Percentiles rank a stretch among this genome's conserved stretches.
phyloP scores from a whole-genome alignment of 2,113 vertebrate species.

The Melanostigma gelatinosum region DNA sequence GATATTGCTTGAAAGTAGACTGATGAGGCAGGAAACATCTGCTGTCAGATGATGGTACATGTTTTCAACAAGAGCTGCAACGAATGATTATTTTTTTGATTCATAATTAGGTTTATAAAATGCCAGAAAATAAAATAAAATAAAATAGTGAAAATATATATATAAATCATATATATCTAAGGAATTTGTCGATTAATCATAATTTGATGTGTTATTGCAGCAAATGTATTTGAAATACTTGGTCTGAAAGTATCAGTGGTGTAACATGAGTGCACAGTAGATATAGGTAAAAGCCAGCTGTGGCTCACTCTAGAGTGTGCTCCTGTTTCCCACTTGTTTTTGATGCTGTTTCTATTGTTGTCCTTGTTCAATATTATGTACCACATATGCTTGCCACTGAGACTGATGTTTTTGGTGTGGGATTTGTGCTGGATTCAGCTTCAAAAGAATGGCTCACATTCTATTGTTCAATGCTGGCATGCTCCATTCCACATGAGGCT shows the following conservation, averaged over 20 bases:
- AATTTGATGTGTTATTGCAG: slow-evolving; percentile 20
- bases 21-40: slow-evolving; percentile 4
- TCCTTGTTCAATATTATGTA: slow-evolving; percentile 77
- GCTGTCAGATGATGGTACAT: neutral
- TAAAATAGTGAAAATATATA: neutral
- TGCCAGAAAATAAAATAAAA: neutral
- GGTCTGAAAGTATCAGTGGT: slow-evolving; percentile 32
- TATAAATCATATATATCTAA: no score
- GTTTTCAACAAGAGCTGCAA: neutral
- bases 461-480: slow-evolving; percentile 72
- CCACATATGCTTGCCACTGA: slow-evolving; percentile 76
- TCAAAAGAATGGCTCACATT: slow-evolving; percentile 75
- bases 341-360: slow-evolving; percentile 74
- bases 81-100: neutral
- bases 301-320: slow-evolving; percentile 46
- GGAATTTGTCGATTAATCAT: neutral
- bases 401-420: slow-evolving; percentile 72
- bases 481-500: slow-evolving; percentile 51
- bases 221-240: slow-evolving; percentile 18
- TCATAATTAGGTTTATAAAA: neutral
- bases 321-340: slow-evolving; percentile 63
- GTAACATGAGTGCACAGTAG: slow-evolving; percentile 45
- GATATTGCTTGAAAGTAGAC: neutral
- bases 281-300: slow-evolving; percentile 61
- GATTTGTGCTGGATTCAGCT: slow-evolving; percentile 79